Base-by-base conservation (phyloP, 2,888 invertebrate genomes). In the Strigamia crassipes region DNA sequence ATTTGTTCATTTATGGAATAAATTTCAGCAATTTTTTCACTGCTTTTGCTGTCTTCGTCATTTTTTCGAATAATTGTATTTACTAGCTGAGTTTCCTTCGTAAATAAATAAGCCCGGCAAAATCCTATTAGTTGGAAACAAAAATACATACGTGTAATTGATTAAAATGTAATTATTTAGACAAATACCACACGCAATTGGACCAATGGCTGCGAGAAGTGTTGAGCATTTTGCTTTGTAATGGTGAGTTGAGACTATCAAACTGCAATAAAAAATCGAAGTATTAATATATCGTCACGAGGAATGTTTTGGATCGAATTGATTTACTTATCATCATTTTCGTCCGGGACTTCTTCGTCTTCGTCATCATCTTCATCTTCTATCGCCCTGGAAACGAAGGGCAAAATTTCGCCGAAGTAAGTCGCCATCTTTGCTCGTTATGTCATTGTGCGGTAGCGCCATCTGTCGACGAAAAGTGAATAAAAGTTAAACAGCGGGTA, bases 331-430 rank as follows among this genome's bases (percentile, higher is more conserved):
- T 61, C 61, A 10, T 61, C 23, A 61, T 21, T 61, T 18, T 61
- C 61, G 1, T 18, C 4, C 6, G 23, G 18, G 1, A 61, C 2
- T 10, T 73, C 86, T 27, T 73, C 86, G 21, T 86, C 85, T 4
- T 87, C 87, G 23, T 87, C 87, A 38, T 87, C 87, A 46, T 87
- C 87, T 23, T 87, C 87, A 38, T 78, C 78, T 81, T 87, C 87
- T 6, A 87, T 86, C 78, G 87, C 87, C 79, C 87, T 84, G 6
- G 87, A 87, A 82, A 84, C 84, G 66, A 86, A 85, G 10, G 86
- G 86, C 82, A 87, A 82, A 80, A 87, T 84, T 85, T 87, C 87
- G 15, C 87, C 87, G 83, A 86, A 87, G 84, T 86, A 87, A n/a
- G 87, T 86, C 82, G 87, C 87, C 87, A 87, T 87, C 78, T 41